Conservation (phyloP, 35 echinoderm and acorn worm species). For the Anneissia japonica region DNA sequence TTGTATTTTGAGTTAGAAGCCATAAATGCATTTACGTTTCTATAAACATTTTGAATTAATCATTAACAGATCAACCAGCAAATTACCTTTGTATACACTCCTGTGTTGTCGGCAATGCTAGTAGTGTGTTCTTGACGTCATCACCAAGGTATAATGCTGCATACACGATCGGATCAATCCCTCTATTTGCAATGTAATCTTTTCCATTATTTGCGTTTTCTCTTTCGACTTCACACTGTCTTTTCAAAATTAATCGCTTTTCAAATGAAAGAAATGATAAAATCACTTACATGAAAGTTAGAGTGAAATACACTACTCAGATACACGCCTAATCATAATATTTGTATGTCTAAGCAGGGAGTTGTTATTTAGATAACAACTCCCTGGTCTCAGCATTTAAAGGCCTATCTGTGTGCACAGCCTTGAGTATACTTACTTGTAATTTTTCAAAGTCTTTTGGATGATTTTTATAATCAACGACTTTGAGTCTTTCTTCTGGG, state of each 20-base stretch:
- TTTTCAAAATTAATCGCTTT: background rate
- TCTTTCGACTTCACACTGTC: background rate
- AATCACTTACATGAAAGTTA: background rate
- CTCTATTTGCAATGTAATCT: background rate
- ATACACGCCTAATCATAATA: too few species aligned
- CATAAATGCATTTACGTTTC: too few species aligned
- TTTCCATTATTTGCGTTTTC: background rate
- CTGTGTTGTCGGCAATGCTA: background rate
- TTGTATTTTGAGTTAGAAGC: too few species aligned
- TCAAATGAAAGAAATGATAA: background rate
- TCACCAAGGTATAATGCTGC: background rate
- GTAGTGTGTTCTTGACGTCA: background rate
- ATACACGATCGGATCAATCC: background rate
- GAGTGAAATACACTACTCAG: too few species aligned
- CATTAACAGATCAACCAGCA: too few species aligned
- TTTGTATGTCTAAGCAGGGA: too few species aligned
- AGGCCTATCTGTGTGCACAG: too few species aligned
- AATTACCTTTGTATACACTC: background rate
- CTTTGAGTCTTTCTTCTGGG: background rate
- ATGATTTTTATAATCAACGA: background rate
- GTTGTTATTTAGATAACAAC: too few species aligned
- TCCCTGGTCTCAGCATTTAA: too few species aligned
- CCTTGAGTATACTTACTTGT: background rate
- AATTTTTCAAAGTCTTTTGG: background rate
- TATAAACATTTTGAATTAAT: too few species aligned